phyloP scores from a whole-genome alignment of 2,113 vertebrate species.

The Proterorhinus semilunaris region DNA sequence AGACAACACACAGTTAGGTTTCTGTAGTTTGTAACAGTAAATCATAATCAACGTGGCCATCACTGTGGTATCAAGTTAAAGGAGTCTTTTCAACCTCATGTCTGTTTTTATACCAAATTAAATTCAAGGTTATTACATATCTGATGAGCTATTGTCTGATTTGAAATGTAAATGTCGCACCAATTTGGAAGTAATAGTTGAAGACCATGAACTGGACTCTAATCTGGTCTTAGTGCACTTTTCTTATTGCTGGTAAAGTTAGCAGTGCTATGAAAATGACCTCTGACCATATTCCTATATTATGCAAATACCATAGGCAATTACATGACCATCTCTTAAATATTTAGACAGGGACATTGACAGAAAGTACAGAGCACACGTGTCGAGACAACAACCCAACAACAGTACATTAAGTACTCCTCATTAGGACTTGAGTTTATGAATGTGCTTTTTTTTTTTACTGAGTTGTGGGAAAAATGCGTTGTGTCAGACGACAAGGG shows the following conservation, averaged over 20 bases:
- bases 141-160: neutral
- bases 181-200: neutral
- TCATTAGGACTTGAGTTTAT: constrained; percentile 4
- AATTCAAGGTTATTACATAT: neutral
- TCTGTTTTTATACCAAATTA: constrained; percentile 2
- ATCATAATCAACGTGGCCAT: constrained; percentile 74
- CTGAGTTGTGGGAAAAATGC: neutral
- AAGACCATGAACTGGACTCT: neutral
- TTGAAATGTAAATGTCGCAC: neutral
- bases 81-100: constrained; percentile 3
- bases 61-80: constrained; percentile 34
- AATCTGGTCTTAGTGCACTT: neutral
- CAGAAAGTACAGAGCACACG: constrained; percentile 40
- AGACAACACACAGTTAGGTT: neutral
- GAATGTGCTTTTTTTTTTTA: neutral
- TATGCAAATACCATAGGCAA: constrained; percentile 28
- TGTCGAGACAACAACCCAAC: constrained; percentile 6
- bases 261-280: constrained; percentile 37
- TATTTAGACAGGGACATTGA: constrained; percentile 23
- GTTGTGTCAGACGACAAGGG: constrained; percentile 84
- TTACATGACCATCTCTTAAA: constrained; percentile 28
- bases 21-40: constrained; percentile 12
- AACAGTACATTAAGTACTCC: constrained; percentile 19
- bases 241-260: neutral
- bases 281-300: neutral